Evolutionary conservation across 2,797 vertebrate species (phyloP).

Genomic region (Pagetopsis macropterus): DNA sequence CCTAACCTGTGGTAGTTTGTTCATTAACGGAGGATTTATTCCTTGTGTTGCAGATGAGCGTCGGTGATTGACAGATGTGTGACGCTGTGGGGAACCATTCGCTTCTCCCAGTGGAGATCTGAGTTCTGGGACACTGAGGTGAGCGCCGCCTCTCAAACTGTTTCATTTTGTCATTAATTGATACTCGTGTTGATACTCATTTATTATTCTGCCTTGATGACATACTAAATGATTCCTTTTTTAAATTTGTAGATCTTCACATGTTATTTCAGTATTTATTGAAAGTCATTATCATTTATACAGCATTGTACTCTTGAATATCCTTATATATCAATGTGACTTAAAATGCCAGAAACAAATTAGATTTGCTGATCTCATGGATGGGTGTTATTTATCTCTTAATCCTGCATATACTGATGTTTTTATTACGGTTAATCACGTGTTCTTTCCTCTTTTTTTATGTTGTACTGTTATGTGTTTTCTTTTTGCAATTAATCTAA

Average conservation of each 20-base stretch:
- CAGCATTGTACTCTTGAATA: background rate
- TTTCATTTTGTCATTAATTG: background rate
- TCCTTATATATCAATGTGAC: background rate
- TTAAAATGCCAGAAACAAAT: slow-evolving; percentile 2
- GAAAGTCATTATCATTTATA: background rate
- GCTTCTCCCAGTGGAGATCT: slow-evolving; percentile 87
- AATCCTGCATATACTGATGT: background rate
- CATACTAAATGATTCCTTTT: background rate
- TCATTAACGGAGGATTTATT: slow-evolving; percentile 1
- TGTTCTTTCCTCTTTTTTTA: background rate
- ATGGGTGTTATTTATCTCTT: background rate
- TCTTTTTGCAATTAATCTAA: background rate
- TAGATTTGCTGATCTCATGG: background rate
- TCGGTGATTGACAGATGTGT: slow-evolving; percentile 88
- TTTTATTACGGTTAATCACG: background rate
- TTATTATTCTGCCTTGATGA: background rate
- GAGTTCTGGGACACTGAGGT: slow-evolving; percentile 89
- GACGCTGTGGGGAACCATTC: slow-evolving; percentile 82
- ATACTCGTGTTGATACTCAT: background rate
- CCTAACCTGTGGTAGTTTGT: background rate
- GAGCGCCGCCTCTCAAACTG: slow-evolving; percentile 42
- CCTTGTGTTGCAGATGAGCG: slow-evolving; percentile 76
- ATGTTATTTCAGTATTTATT: background rate
- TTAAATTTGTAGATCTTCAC: background rate
- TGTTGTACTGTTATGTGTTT: background rate